Evolutionary conservation across 2,888 invertebrate genomes (phyloP).

Genomic region (Leuctra nigra): DNA sequence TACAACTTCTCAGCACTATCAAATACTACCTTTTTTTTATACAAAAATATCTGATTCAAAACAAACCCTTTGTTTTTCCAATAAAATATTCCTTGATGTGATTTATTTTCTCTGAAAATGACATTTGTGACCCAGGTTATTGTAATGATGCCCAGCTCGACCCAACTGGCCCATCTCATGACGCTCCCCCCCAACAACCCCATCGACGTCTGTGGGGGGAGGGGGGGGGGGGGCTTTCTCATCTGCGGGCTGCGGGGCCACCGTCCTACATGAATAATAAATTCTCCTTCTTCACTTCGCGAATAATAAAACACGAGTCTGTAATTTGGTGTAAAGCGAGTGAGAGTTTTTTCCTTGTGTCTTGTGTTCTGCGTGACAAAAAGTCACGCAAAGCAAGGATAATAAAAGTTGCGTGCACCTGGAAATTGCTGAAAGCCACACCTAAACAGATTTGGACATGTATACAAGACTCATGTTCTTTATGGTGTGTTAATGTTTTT

Average conservation of each 20-base stretch:
- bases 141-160: too few species aligned
- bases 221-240: background rate
- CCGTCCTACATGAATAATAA: constrained; percentile 10
- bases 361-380: background rate
- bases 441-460: background rate
- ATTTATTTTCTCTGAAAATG: background rate
- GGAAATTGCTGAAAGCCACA: background rate
- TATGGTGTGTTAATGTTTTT: too few species aligned
- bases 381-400: too few species aligned
- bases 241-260: constrained; percentile 1
- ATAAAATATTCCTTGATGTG: background rate
- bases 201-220: background rate
- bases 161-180: too few species aligned
- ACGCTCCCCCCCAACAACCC: background rate
- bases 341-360: background rate
- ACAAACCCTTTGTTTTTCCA: background rate
- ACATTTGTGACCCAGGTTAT: background rate
- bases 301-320: constrained; percentile 5
- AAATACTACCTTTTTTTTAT: too few species aligned
- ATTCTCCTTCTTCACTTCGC: constrained; percentile 8
- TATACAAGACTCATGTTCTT: background rate
- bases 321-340: constrained; percentile 6
- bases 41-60: too few species aligned
- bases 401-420: constrained; percentile 3
- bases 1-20: too few species aligned